These are phyloP conservation scores for Proales similis DNA, from an alignment of 1,140 invertebrate species.

Conservation along the genomic window DNA sequence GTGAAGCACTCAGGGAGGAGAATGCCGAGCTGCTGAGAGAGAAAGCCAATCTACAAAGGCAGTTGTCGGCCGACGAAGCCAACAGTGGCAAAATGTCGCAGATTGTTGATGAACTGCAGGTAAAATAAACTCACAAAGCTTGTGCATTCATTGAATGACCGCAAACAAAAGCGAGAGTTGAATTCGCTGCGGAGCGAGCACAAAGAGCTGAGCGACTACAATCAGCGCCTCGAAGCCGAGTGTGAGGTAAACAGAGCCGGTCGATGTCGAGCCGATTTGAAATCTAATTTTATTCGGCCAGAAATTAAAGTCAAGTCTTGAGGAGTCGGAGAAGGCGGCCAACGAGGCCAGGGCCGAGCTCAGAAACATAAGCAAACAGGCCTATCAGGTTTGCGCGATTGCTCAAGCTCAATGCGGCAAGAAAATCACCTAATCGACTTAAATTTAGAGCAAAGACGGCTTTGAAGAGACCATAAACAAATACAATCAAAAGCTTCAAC, in stretches of 20 bases:
- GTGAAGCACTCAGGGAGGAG: too few relatives aligned
- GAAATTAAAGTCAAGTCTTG: background rate
- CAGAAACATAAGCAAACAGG: slow-evolving; percentile 22
- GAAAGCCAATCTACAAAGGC: too few relatives aligned
- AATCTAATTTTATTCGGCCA: background rate
- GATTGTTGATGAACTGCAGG: too few relatives aligned
- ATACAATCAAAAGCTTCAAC: slow-evolving; percentile 13
- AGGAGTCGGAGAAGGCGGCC: slow-evolving; percentile 5
- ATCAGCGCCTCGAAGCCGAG: slow-evolving; percentile 1
- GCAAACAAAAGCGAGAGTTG: too few relatives aligned
- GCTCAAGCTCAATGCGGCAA: too few relatives aligned
- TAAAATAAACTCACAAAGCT: too few relatives aligned
- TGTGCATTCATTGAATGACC: too few relatives aligned
- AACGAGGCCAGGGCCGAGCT: slow-evolving; percentile 15
- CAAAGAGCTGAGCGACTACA: background rate
- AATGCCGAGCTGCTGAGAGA: too few relatives aligned
- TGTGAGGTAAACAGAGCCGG: slow-evolving; percentile 7
- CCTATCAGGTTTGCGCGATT: background rate
- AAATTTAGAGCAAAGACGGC: slow-evolving; percentile 28
- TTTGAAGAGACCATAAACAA: slow-evolving; percentile 29
- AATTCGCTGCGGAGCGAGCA: slow-evolving; percentile 19
- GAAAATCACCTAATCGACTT: background rate
- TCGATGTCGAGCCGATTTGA: background rate
- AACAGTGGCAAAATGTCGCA: too few relatives aligned
- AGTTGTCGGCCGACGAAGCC: too few relatives aligned